These are phyloP conservation scores for Furnarius figulus DNA, from an alignment of 2,113 vertebrate species.

Conservation along the genomic window DNA sequence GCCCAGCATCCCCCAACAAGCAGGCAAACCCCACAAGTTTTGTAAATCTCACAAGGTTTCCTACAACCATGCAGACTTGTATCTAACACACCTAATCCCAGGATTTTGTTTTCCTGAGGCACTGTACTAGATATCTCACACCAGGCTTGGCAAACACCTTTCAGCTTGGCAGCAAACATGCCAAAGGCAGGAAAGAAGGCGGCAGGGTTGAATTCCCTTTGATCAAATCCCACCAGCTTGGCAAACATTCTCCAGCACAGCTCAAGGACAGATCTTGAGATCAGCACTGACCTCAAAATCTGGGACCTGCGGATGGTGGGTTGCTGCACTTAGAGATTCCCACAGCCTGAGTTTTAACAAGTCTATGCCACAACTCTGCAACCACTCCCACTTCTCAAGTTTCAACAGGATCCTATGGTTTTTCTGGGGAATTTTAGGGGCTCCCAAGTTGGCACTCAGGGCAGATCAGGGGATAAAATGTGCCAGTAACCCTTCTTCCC, in stretches of 20 bases:
- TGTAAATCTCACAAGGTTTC: background rate
- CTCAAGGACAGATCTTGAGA: background rate
- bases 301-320: fast-evolving
- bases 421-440: background rate
- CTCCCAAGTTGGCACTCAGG: background rate
- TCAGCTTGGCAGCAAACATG: background rate
- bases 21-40: background rate
- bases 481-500: background rate
- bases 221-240: background rate
- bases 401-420: background rate
- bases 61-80: background rate
- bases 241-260: background rate
- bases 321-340: background rate
- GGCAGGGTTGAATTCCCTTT: background rate
- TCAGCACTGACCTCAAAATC: background rate
- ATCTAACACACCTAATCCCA: background rate
- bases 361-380: fast-evolving
- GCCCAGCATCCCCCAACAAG: background rate
- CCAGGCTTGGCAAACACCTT: background rate
- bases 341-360: background rate
- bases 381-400: background rate
- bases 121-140: background rate
- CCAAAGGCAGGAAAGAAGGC: background rate
- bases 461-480: background rate
- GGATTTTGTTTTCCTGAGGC: background rate